Conservation (phyloP, 2,797 vertebrate genomes). For the Platyrinchus mystaceus region DNA sequence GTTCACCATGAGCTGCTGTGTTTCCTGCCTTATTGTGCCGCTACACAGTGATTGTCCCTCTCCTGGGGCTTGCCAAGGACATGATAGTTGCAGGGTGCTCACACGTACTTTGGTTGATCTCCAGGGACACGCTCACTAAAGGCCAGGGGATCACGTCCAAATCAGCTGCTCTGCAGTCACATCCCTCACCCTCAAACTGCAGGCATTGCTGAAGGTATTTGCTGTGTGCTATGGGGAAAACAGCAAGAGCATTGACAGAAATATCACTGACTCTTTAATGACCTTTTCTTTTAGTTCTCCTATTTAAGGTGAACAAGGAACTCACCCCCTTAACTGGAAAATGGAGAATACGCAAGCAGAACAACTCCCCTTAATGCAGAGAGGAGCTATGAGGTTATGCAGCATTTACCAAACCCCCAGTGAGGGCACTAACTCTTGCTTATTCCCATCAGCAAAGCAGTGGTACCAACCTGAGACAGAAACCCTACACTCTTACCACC, state of each 20-base stretch:
- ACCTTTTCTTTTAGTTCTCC: not conserved
- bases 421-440: not conserved
- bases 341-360: not conserved
- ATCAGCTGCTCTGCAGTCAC: not conserved
- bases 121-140: not conserved
- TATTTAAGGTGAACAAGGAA: not conserved
- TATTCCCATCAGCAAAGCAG: not conserved
- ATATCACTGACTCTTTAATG: not conserved
- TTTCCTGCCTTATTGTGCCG: not conserved
- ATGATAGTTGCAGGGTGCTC: not conserved
- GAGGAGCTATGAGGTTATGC: not conserved
- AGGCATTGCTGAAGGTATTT: not conserved
- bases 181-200: not conserved
- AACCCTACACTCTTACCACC: not conserved
- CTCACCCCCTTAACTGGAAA: not conserved
- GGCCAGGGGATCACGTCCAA: not conserved
- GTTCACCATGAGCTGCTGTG: not conserved
- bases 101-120: not conserved
- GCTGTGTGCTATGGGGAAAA: not conserved
- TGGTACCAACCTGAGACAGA: not conserved
- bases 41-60: not conserved
- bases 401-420: not conserved
- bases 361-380: not conserved
- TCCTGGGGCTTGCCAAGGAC: not conserved
- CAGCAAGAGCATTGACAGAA: not conserved